Evolutionary conservation across 2,888 invertebrate genomes (phyloP), one percentile per base, ranked within the genome.

Genomic region (Agrochola macilenta): DNA sequence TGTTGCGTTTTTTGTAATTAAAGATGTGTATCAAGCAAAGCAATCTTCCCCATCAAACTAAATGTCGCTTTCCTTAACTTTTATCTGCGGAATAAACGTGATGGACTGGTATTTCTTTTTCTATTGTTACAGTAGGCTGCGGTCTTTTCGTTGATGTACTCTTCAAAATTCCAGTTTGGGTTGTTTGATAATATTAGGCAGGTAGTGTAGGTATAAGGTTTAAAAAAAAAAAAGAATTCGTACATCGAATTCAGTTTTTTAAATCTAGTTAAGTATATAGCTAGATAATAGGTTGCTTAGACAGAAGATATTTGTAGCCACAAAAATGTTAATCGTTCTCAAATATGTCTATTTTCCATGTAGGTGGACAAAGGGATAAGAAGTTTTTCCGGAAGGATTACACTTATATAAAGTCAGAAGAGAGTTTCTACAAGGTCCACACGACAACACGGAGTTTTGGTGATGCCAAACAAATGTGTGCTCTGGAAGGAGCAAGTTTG

Each of bases 391-490:
- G 95, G 5, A 93, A 91, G 57, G 95, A 95, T 84, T 96, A 95
- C 82, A 90, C 78, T 23, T 95, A 90, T 76, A 73, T 94, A 74
- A 90, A 93, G 17, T 83, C 79, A 1, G 88, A 91, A 11, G 69
- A 90, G 8, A 91, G 92, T 79, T 96, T 95, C 78, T 96, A 95
- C 87, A 96, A 95, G 88, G 87, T 95, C 30, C 94, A 95, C 74
- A 94, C 93, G 0, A 70, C 92, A n/a, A 90, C 89, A 9, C 92
- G 88, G 77, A 89, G 84, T 14, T 95, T 95, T 94, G 72, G 86
- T 17, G 91, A 93, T 3, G 95, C 95, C 0, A 93, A 92, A 80
- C 88, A 80, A 12, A 85, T 81, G 20, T 95, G 95, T 78, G 89
- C 85, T 1, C 57, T 88, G 52, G 95, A 95, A 88, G 95, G 94